Evolutionary conservation across 2,797 vertebrate species (phyloP), one percentile per base, ranked within the genome.

Genomic region (Rhinogobio ventralis): DNA sequence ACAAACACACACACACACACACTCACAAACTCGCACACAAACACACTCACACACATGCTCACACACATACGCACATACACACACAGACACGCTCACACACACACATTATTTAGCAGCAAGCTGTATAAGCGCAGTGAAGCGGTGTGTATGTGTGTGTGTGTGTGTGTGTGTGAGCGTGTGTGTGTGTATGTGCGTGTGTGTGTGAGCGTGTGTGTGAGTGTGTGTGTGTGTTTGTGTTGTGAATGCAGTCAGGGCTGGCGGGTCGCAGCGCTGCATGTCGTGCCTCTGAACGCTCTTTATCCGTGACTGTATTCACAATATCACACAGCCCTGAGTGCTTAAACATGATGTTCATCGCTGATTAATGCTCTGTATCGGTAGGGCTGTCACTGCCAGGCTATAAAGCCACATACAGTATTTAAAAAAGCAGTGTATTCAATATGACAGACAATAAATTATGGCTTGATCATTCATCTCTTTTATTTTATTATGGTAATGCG

Each of bases 401-500:
- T 20, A 55, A 39, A 36, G 17, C 20, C 36, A 25, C 66, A 11
- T 30, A 36, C 19, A 15, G 30, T 39, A 7, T 39, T 79, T 66
- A 7, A 42, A 36, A 20, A 53, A 33, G 60, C 64, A 69, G 64
- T 19, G 64, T 30, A 80, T 49, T 68, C 45, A 67, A 53, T 19
- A 53, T 17, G 78, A 80, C 64, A 81, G 20, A 81, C 66, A 55
- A 49, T 81, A 53, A 81, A 81, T 28, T 28, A 39, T 42, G n/a
- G 23, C 49, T 67, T 67, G 33, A 75, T 75, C 49, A n/a, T 79
- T 57, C 4, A 4, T 64, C 42, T 15, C 23, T 55, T 55, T 81
- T 55, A 53, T 68, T 80, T 53, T 68, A 80, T 68, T 67, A 80
- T 68, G 62, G 60, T 51, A 68, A 80, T 80, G 45, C 25, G 9